Conservation (phyloP, 2,888 invertebrate genomes). For the Acanthoscelides obtectus region DNA sequence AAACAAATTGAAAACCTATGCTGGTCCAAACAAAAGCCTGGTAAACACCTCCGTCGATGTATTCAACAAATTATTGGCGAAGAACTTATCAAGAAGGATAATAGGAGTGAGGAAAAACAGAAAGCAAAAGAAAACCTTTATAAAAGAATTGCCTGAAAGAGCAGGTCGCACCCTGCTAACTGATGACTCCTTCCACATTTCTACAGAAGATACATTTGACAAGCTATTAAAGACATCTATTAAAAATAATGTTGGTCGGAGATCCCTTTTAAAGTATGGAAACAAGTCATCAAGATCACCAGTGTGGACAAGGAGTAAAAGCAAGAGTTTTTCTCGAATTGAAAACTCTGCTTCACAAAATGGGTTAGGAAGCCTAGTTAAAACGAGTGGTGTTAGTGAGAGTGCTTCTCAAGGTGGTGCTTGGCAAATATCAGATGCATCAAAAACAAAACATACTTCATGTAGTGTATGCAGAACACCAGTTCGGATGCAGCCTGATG, state of each 20-base stretch:
- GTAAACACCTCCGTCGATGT: constrained; percentile 19
- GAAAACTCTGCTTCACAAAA: constrained; percentile 6
- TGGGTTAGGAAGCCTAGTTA: too few relatives aligned
- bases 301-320: background rate
- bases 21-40: constrained; percentile 15
- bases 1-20: constrained; percentile 17
- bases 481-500: too few relatives aligned
- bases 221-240: constrained; percentile 23
- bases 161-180: constrained; percentile 14
- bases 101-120: constrained; percentile 13
- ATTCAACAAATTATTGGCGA: constrained; percentile 24
- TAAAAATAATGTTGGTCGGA: background rate
- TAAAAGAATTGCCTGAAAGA: constrained; percentile 21
- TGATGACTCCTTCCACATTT: constrained; percentile 25
- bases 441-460: background rate
- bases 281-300: constrained; percentile 5
- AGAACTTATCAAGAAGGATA: constrained; percentile 23
- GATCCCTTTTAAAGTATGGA: background rate
- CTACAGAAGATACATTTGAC: constrained; percentile 34
- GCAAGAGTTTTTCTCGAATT: constrained; percentile 3
- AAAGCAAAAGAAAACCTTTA: constrained; percentile 15
- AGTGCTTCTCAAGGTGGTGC: too few relatives aligned
- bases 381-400: too few relatives aligned
- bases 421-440: background rate
- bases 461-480: too few relatives aligned